Evolutionary conservation across 1,140 invertebrate genomes (phyloP), one percentile per base, ranked within the genome.

Genomic region (Ruditapes philippinarum): DNA sequence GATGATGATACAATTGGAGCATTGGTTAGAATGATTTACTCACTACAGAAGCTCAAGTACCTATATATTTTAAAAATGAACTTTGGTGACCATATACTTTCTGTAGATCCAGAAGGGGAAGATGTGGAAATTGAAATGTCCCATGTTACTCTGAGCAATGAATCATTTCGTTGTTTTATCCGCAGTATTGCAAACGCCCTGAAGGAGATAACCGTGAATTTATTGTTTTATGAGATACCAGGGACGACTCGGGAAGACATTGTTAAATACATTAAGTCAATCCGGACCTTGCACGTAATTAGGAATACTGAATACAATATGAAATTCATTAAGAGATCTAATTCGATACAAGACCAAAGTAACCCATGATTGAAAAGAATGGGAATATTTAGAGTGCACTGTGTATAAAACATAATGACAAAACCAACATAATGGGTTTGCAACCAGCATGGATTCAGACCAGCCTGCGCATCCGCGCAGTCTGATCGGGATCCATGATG

Each of bases 41-140:
- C 70, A 1, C 40, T 74, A 11, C 38, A 74, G 28, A 45, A 17
- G 22, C 70, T 74, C 0, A 74, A 28, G 40, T 74, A 45, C 40
- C 36, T 74, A 14, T 49, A 74, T 45, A 38, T 74, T 17, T 28
- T 74, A 7, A 49, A 74, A 4, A 74, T 74, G 25, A 25, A 74
- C 14, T 74, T 74, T 49, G 1, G 12, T 49, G n/a, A 74, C 11
- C 0, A 74, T 49, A 7, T 25, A 3, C 40, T 74, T 11, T 40
- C n/a, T 38, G 2, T 74, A 25, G n/a, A 40, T 45, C 38, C 5
- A 42, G 70, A 74, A 3, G 70, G 38, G 0, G n/a, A 25, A 25
- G 70, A 74, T 11, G 19, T 74, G 4, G 70, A 74, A 9, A 49
- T 74, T 28, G 70, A 74, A 74, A n/a, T 74, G 38, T 74, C 70